Conservation (phyloP, 2,797 vertebrate genomes). For the Acrocephalus scirpaceus region DNA sequence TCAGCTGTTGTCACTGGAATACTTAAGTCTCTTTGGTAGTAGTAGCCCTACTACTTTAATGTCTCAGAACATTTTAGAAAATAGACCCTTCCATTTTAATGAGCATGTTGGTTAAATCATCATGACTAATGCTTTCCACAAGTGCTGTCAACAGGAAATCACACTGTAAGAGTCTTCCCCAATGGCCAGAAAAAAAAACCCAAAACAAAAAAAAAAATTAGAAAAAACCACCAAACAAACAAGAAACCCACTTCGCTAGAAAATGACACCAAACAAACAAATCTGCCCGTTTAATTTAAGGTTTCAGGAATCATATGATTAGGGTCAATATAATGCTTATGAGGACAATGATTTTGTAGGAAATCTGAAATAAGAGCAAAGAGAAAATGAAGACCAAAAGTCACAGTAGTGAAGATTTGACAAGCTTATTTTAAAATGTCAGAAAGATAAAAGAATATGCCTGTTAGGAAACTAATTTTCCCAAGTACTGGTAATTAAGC, state of each 20-base stretch:
- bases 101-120: not conserved
- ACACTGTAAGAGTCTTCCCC: not conserved
- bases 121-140: not conserved
- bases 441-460: not conserved
- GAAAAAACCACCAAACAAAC: not conserved
- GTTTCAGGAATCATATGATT: not conserved
- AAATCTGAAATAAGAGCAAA: not conserved
- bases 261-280: not conserved
- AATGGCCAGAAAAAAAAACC: not conserved
- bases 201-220: not conserved
- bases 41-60: not conserved
- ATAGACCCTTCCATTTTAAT: not conserved
- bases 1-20: not conserved
- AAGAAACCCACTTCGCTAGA: not conserved
- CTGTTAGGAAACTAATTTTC: not conserved
- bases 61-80: not conserved
- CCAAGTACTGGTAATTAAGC: not conserved
- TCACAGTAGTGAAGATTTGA: not conserved
- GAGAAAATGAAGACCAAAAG: not conserved
- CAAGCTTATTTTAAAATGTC: not conserved
- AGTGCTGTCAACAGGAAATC: not conserved
- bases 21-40: not conserved
- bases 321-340: not conserved
- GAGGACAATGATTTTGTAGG: not conserved
- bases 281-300: accelerated